A percentile compares a stretch with the other conserved stretches of the same genome.
Conservation (phyloP, 1,140 invertebrate species). For the Rhagoletis zephyria region DNA sequence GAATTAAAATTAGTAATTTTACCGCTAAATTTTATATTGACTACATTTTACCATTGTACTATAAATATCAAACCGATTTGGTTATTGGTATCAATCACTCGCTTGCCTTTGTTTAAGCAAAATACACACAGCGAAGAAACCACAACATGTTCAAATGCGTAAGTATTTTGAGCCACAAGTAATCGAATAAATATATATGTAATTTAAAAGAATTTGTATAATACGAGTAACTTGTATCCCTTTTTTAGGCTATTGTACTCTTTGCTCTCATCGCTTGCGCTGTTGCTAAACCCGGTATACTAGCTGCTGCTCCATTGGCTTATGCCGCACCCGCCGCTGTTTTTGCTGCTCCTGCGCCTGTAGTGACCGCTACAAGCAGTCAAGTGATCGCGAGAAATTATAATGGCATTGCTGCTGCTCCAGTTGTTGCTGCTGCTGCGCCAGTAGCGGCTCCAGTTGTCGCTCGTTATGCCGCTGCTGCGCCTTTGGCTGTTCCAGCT, state of each 20-base stretch:
- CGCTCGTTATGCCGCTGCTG: constrained; percentile 42
- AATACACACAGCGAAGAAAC: neutral
- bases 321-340: constrained; percentile 60
- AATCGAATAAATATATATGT: too few species aligned
- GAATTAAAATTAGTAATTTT: neutral
- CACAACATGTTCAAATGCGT: constrained; percentile 54
- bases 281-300: constrained; percentile 61
- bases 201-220: neutral
- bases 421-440: constrained; percentile 53
- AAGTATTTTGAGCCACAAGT: neutral
- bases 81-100: neutral
- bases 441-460: constrained; percentile 56
- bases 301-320: constrained; percentile 57
- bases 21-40: neutral
- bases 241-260: constrained; percentile 53
- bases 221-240: neutral
- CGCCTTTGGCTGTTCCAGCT: constrained; percentile 34
- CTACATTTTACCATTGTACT: constrained; percentile 5
- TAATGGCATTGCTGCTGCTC: constrained; percentile 62
- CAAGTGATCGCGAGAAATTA: constrained; percentile 74
- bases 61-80: constrained; percentile 22
- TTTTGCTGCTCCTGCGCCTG: constrained; percentile 63
- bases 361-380: constrained; percentile 74
- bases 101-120: constrained; percentile 4
- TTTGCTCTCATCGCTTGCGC: constrained; percentile 62